Evolutionary conservation across 2,888 invertebrate species (phyloP).

Genomic region (Chrysolina oricalcia): DNA sequence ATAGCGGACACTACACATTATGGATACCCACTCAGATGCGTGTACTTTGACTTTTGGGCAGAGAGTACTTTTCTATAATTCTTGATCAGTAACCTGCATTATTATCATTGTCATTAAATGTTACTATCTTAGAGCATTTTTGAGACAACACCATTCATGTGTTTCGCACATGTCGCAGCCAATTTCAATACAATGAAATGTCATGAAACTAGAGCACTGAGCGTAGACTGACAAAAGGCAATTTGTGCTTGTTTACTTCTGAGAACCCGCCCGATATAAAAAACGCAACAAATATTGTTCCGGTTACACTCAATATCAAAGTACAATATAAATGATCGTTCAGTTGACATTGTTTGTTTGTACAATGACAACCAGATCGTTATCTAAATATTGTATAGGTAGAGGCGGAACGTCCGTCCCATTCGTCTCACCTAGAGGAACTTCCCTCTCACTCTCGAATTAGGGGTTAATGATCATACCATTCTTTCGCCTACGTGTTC

Average conservation of each 20-base stretch:
- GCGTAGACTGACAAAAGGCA: too few species aligned
- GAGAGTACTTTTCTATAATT: too few species aligned
- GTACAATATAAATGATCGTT: neutral
- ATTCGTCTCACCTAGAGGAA: conserved; percentile 44
- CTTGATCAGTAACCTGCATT: too few species aligned
- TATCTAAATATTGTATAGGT: conserved; percentile 25
- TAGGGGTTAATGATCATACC: conserved; percentile 1
- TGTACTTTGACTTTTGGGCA: too few species aligned
- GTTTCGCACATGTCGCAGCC: too few species aligned
- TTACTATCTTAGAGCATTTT: too few species aligned
- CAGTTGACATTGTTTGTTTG: conserved; percentile 37
- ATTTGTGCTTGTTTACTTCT: neutral
- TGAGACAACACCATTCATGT: too few species aligned
- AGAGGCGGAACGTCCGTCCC: conserved; percentile 37
- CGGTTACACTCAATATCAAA: neutral
- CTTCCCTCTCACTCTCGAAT: neutral
- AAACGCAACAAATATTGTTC: neutral
- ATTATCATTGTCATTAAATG: too few species aligned
- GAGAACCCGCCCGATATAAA: neutral
- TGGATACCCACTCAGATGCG: too few species aligned
- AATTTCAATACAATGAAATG: too few species aligned
- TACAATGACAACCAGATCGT: conserved; percentile 32
- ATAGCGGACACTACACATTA: too few species aligned
- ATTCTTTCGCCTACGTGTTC: neutral
- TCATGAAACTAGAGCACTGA: too few species aligned